Conservation (phyloP, 2,888 invertebrate species). For the Papilio gigon region DNA sequence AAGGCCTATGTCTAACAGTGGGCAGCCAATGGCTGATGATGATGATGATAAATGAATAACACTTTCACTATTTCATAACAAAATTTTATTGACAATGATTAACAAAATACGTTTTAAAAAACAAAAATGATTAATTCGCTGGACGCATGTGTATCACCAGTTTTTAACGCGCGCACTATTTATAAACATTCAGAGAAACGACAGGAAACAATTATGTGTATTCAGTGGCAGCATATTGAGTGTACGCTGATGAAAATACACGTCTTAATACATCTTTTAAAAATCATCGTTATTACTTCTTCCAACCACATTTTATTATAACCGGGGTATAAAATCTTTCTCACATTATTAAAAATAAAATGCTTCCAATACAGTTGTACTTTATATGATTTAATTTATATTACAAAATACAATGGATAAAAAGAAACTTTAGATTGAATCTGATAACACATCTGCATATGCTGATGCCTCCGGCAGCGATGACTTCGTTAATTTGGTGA, state of each 20-base stretch:
- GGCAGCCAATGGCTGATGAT: not conserved
- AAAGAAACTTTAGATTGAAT: too few species aligned
- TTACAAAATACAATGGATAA: too few species aligned
- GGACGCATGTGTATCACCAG: not conserved
- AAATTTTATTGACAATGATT: constrained; percentile 4
- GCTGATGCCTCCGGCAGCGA: too few species aligned
- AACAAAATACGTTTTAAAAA: not conserved
- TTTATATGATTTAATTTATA: too few species aligned
- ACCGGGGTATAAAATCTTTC: not conserved
- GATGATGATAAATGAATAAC: too few species aligned
- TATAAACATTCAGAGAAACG: constrained; percentile 27
- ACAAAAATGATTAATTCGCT: not conserved
- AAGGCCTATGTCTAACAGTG: too few species aligned
- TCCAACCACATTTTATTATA: not conserved
- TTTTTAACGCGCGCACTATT: constrained; percentile 1
- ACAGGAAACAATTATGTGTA: constrained; percentile 33
- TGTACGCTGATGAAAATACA: constrained; percentile 11
- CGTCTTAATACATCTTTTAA: constrained; percentile 14
- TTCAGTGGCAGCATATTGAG: constrained; percentile 4
- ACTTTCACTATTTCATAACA: too few species aligned
- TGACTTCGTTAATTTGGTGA: too few species aligned
- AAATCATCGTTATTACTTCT: constrained; percentile 13
- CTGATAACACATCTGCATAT: too few species aligned
- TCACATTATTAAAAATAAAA: not conserved
- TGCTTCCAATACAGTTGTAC: not conserved